Evolutionary conservation across 2,888 invertebrate species (phyloP).

Genomic region (Uropetala carovei): DNA sequence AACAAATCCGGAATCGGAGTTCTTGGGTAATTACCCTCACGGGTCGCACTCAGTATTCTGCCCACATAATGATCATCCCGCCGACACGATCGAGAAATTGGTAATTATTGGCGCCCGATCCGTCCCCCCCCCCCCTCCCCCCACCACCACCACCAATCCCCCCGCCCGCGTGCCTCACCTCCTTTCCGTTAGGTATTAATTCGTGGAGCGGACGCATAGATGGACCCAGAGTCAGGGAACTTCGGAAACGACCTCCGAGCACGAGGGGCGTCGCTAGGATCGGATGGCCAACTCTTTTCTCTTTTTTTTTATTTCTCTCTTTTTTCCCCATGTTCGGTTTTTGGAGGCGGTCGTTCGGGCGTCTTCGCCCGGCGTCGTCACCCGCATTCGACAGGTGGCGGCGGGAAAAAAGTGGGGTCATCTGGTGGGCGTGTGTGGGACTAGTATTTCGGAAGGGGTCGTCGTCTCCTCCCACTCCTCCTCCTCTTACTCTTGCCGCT

Average conservation of each 20-base stretch:
- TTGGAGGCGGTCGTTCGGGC: constrained; percentile 52
- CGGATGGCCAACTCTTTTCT: background rate
- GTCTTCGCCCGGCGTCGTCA: constrained; percentile 60
- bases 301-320: background rate
- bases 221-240: constrained; percentile 24
- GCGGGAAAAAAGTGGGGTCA: constrained; percentile 61
- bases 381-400: constrained; percentile 63
- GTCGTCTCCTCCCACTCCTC: background rate
- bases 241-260: constrained; percentile 39
- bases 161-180: background rate
- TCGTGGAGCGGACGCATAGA: constrained; percentile 9
- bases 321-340: background rate
- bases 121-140: background rate
- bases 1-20: too few relatives aligned
- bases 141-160: background rate
- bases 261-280: constrained; percentile 42
- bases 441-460: constrained; percentile 53
- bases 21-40: too few relatives aligned
- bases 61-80: too few relatives aligned
- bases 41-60: too few relatives aligned
- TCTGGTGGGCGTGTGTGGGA: constrained; percentile 55
- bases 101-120: too few relatives aligned
- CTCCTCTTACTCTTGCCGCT: background rate
- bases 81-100: too few relatives aligned
- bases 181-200: background rate